Conservation (phyloP, 2,888 invertebrate genomes). For the Aromia moschata region DNA sequence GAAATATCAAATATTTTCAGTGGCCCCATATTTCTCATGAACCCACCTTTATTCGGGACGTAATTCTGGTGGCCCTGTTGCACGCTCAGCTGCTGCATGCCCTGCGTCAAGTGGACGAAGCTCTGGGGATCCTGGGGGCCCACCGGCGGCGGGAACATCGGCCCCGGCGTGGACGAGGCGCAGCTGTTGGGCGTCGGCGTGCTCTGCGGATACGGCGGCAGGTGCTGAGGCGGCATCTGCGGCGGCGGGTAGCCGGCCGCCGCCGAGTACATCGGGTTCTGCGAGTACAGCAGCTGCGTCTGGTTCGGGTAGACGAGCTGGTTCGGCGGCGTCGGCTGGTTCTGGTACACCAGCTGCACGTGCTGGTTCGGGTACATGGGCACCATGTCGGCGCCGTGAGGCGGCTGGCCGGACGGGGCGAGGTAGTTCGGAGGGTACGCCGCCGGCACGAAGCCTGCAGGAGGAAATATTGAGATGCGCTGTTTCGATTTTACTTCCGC, state of each 20-base stretch:
- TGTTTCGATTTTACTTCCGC: no score
- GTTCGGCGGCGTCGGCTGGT: slow-evolving; percentile 43
- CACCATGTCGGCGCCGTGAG: slow-evolving; percentile 44
- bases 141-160: slow-evolving; percentile 27
- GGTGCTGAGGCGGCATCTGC: slow-evolving; percentile 27
- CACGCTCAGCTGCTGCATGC: slow-evolving; percentile 47
- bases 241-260: slow-evolving; percentile 22
- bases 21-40: no score
- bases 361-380: slow-evolving; percentile 51
- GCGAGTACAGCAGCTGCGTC: slow-evolving; percentile 54
- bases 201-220: slow-evolving; percentile 39
- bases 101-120: slow-evolving; percentile 48
- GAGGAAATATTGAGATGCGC: no score
- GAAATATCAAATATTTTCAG: no score
- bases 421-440: slow-evolving; percentile 37
- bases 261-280: slow-evolving; percentile 41
- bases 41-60: slow-evolving; percentile 30
- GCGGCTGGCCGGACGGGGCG: slow-evolving; percentile 34
- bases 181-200: slow-evolving; percentile 55
- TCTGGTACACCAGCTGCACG: slow-evolving; percentile 51
- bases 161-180: slow-evolving; percentile 42
- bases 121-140: slow-evolving; percentile 35
- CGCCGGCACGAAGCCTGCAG: slow-evolving; percentile 40
- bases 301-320: slow-evolving; percentile 51
- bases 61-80: slow-evolving; percentile 23